Conservation (phyloP, 2,113 vertebrate species). For the Oreochromis spilurus region DNA sequence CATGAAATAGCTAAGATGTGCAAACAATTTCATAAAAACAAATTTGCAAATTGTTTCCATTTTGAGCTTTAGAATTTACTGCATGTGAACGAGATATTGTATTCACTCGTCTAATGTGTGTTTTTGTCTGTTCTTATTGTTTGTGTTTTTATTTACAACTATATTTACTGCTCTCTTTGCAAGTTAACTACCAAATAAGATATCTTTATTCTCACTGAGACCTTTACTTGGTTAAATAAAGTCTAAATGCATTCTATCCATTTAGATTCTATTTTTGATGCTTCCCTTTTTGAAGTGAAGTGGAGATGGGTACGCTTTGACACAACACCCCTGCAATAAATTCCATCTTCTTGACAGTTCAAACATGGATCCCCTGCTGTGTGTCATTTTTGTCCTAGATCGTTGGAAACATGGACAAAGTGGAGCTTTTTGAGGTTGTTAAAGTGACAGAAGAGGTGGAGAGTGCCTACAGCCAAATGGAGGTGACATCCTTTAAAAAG, state of each 20-base stretch:
- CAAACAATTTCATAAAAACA: background rate
- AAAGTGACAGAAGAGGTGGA: slow-evolving; percentile 89
- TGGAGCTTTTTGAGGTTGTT: slow-evolving; percentile 83
- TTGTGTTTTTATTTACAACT: background rate
- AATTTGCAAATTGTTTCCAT: background rate
- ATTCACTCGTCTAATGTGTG: background rate
- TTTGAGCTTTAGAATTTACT: background rate
- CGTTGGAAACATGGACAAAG: slow-evolving; percentile 68
- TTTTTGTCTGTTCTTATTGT: background rate
- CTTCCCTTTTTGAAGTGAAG: background rate
- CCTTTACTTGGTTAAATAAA: background rate
- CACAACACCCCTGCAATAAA: background rate
- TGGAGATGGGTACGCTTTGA: background rate
- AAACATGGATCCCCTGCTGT: background rate
- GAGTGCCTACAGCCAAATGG: slow-evolving; percentile 74
- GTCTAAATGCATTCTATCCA: background rate
- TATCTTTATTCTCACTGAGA: background rate
- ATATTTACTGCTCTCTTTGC: background rate
- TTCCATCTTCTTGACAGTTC: background rate
- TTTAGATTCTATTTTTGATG: background rate
- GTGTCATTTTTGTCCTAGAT: background rate
- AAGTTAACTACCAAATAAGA: background rate
- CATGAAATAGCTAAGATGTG: background rate
- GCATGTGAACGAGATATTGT: background rate
- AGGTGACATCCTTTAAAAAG: slow-evolving; percentile 82